These are phyloP conservation scores for Xiphias gladius DNA, from an alignment of 2,113 vertebrate species.

Conservation along the genomic window DNA sequence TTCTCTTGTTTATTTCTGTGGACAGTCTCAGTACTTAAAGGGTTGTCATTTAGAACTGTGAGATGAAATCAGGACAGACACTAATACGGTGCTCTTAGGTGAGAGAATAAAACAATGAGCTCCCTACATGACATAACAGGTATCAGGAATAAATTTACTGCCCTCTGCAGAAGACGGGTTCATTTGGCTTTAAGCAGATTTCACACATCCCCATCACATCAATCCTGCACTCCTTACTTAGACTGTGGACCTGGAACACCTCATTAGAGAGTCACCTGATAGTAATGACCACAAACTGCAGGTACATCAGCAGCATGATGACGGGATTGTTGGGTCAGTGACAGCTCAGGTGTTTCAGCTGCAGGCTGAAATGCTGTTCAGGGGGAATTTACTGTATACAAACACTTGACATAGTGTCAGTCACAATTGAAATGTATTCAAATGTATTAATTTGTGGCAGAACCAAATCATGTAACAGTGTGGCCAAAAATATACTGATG, in stretches of 20 bases:
- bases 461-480: not conserved
- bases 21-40: not conserved
- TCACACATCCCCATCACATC: not conserved
- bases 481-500: not conserved
- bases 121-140: not conserved
- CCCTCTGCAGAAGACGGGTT: not conserved
- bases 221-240: not conserved
- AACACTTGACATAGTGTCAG: not conserved
- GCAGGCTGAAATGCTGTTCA: not conserved
- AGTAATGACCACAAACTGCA: not conserved
- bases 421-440: not conserved
- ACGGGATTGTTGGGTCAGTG: not conserved
- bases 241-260: not conserved
- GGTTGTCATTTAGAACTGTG: not conserved
- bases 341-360: not conserved
- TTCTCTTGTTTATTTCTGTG: not conserved
- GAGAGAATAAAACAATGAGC: not conserved
- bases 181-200: not conserved
- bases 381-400: not conserved
- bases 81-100: not conserved
- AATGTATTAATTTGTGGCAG: not conserved
- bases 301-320: not conserved
- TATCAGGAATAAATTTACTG: not conserved
- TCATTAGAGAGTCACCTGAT: constrained; percentile 2
- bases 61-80: not conserved